These are phyloP conservation scores for Caenorhabditis plicata DNA, from an alignment of 2,888 invertebrate species.

Conservation along the genomic window DNA sequence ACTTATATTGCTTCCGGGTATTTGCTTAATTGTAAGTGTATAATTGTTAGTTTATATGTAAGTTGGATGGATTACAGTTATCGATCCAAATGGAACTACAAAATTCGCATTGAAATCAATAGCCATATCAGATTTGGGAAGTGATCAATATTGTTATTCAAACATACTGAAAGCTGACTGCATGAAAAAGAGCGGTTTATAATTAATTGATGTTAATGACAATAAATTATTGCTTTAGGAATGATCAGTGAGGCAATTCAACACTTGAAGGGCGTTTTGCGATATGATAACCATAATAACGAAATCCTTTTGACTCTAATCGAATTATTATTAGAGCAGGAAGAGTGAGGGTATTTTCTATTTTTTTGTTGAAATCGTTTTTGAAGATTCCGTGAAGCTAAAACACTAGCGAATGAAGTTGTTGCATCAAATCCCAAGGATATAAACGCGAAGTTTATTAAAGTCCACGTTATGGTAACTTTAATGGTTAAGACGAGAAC, in stretches of 20 bases:
- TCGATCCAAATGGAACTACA: slow-evolving; percentile 5
- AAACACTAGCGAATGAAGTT: slow-evolving; percentile 14
- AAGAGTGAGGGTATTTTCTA: slow-evolving; percentile 11
- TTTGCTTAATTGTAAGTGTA: slow-evolving; percentile 4
- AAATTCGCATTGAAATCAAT: slow-evolving; percentile 4
- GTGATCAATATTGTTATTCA: slow-evolving; percentile 8
- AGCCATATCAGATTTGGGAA: background rate
- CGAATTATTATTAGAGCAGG: slow-evolving; percentile 7
- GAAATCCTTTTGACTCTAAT: slow-evolving; percentile 10
- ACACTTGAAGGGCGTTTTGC: too few relatives aligned
- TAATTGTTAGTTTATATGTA: too few relatives aligned
- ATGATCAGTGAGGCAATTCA: too few relatives aligned
- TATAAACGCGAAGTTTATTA: slow-evolving; percentile 24
- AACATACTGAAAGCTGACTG: slow-evolving; percentile 7
- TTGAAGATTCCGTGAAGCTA: slow-evolving; percentile 11
- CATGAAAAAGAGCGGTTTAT: background rate
- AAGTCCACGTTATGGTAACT: slow-evolving; percentile 14
- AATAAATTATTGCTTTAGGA: too few relatives aligned
- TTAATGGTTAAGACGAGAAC: background rate
- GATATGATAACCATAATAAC: slow-evolving; percentile 4
- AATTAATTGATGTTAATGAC: background rate
- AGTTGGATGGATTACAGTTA: too few relatives aligned
- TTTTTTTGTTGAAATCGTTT: background rate
- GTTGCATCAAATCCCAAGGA: slow-evolving; percentile 9
- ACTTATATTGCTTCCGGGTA: slow-evolving; percentile 10